Percentiles rank a stretch among this genome's conserved stretches.
phyloP scores from a whole-genome alignment of 2,113 vertebrate genomes.

The Agapornis roseicollis region DNA sequence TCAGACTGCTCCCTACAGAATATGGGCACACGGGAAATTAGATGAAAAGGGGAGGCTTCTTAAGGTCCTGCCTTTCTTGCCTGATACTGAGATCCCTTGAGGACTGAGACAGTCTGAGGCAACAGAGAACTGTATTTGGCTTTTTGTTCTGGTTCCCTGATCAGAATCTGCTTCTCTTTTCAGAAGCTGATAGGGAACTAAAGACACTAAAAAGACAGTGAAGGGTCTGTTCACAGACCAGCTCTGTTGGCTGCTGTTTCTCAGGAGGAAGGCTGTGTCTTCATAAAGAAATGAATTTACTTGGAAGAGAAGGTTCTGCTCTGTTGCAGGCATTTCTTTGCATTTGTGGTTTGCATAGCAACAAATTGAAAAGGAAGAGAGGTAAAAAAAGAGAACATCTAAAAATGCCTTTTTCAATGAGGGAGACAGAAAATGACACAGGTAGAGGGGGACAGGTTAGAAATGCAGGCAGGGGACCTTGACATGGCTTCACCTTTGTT shows the following conservation, averaged over 20 bases:
- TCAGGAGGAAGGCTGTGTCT: background rate
- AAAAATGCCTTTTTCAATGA: background rate
- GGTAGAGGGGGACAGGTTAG: background rate
- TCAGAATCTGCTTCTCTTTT: background rate
- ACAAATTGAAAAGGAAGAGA: background rate
- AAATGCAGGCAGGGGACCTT: background rate
- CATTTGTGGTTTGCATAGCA: background rate
- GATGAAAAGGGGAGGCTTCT: background rate
- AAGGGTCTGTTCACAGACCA: background rate
- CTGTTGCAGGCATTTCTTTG: background rate
- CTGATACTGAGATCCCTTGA: background rate
- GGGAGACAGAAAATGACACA: background rate
- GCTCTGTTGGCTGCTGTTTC: background rate
- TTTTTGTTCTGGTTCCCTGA: background rate
- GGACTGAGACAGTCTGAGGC: background rate
- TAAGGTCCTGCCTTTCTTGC: background rate
- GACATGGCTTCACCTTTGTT: background rate
- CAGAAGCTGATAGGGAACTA: background rate
- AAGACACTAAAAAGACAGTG: background rate
- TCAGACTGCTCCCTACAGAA: background rate
- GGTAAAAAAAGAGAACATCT: background rate
- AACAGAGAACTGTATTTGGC: background rate
- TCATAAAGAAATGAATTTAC: background rate
- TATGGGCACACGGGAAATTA: background rate
- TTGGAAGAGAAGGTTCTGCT: background rate